These are phyloP conservation scores for Bergia puertoricense DNA, from an alignment of 92 coral and sea anemone species.

Conservation along the genomic window DNA sequence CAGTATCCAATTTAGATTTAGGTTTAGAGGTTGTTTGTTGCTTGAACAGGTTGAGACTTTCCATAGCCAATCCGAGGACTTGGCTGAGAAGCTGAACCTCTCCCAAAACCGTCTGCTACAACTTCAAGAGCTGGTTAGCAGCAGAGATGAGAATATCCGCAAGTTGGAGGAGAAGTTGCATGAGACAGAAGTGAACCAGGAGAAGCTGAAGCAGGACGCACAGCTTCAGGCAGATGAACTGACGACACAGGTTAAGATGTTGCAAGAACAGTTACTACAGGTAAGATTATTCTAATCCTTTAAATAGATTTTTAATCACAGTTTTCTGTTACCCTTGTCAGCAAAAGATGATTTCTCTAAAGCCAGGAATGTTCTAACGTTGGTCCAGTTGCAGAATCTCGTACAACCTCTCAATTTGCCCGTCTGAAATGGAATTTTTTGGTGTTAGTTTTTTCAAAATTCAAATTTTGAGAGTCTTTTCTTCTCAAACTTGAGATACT, in stretches of 20 bases:
- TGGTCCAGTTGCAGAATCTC: no score
- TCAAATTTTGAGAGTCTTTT: no score
- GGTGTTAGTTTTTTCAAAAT: no score
- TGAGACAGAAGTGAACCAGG: slow-evolving; percentile 61
- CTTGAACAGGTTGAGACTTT: slow-evolving; percentile 66
- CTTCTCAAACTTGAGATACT: no score
- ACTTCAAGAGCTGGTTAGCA: slow-evolving; percentile 58
- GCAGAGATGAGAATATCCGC: slow-evolving; percentile 68
- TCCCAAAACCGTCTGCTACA: slow-evolving; percentile 76
- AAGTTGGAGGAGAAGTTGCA: slow-evolving; percentile 64
- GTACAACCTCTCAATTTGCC: no score
- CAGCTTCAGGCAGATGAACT: slow-evolving; percentile 79
- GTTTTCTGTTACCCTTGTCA: not conserved
- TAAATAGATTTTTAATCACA: not conserved
- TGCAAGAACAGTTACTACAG: slow-evolving; percentile 80
- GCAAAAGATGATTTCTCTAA: not conserved
- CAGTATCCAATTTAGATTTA: no score
- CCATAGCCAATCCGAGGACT: slow-evolving; percentile 75
- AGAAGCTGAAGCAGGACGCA: slow-evolving; percentile 69
- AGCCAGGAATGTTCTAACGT: not conserved
- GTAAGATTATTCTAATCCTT: slow-evolving; percentile 37
- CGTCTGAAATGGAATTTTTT: no score
- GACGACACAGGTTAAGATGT: slow-evolving; percentile 70
- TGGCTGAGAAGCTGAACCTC: slow-evolving; percentile 68
- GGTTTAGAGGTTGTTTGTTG: not conserved